Percentiles rank a stretch among this genome's conserved stretches.
phyloP scores from a whole-genome alignment of 2,113 vertebrate genomes.

The Ochotona curzoniae region DNA sequence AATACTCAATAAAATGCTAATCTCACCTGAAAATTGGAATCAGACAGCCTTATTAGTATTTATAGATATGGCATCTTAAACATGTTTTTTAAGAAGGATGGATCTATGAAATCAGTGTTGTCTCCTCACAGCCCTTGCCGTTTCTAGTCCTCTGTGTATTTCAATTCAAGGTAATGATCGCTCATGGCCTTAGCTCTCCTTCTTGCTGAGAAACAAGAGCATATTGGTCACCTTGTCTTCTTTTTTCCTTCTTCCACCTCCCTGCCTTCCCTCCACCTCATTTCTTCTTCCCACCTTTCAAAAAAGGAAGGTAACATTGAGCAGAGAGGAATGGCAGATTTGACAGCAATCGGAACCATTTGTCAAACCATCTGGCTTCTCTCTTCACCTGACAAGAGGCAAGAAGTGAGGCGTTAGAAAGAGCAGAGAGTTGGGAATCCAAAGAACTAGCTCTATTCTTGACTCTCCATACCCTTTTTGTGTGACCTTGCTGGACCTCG shows the following conservation, averaged over 20 bases:
- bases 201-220: slow-evolving; percentile 50
- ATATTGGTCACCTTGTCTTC: neutral
- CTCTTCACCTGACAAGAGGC: slow-evolving; percentile 74
- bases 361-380: slow-evolving; percentile 77
- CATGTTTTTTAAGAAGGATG: slow-evolving; percentile 81
- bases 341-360: slow-evolving; percentile 75
- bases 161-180: slow-evolving; percentile 77
- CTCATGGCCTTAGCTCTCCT: slow-evolving; percentile 45
- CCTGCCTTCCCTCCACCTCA: neutral
- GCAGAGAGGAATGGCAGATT: slow-evolving; percentile 63
- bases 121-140: slow-evolving; percentile 73
- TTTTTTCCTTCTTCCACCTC: neutral
- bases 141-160: slow-evolving; percentile 59
- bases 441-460: neutral
- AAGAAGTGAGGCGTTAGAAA: slow-evolving; percentile 71
- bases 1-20: slow-evolving; percentile 90
- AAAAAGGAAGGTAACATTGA: slow-evolving; percentile 51
- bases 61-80: slow-evolving; percentile 86
- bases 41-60: slow-evolving; percentile 88
- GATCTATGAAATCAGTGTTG: slow-evolving; percentile 83
- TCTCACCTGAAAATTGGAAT: slow-evolving; percentile 90
- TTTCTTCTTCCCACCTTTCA: neutral
- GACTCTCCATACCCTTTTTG: neutral
- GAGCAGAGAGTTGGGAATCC: slow-evolving; percentile 3
- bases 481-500: slow-evolving; percentile 15